Base-by-base conservation (phyloP, 2,113 vertebrate genomes). In the Motacilla alba region DNA sequence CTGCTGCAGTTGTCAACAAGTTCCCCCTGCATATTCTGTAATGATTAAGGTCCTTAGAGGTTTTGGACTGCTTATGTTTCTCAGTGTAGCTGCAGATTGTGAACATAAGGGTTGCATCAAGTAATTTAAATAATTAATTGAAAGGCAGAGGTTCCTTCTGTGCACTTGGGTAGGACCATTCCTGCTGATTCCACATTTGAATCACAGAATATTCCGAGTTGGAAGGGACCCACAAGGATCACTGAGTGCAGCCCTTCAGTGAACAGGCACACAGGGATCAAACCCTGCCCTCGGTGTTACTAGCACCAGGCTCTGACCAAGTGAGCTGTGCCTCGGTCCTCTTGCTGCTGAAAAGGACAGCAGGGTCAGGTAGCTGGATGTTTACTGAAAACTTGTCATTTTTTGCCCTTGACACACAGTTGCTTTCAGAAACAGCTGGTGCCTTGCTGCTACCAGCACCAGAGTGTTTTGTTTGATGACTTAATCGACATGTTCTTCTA, bases 71-170 rank as follows among this genome's bases (percentile, higher is more conserved):
- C 73, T 96, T 83, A n/a, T 60, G 79, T 94, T 94, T 89, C 69
- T 92, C 79, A 31, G 41, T 13, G 64, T 93, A 72, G 83, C 83
- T 87, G 39, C 92, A 96, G 88, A 79, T 43, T 95, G 90, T 75
- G 93, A 96, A 84, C 92, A 92, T 88, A 94, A 96, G 95, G 82
- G 60, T 78, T 92, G 88, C 64, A 88, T 89, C 64, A 58, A 90
- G 59, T 53, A 4, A 81, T 83, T 92, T 90, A 96, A 96, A 86
- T 95, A 92, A 95, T 88, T n/a, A 93, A 93, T 83, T 52, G 44
- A 49, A 75, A 93, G 68, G 79, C 82, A 95, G 68, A 86, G 28
- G 63, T 92, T 90, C 64, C 78, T 87, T 91, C 93, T 83, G 52
- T 74, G 56, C 89, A 21, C 73, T 92, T 28, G 30, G 18, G 35